Evolutionary conservation across 2,113 vertebrate genomes (phyloP), one percentile per base, ranked within the genome.

Genomic region (Chelonoidis abingdonii): DNA sequence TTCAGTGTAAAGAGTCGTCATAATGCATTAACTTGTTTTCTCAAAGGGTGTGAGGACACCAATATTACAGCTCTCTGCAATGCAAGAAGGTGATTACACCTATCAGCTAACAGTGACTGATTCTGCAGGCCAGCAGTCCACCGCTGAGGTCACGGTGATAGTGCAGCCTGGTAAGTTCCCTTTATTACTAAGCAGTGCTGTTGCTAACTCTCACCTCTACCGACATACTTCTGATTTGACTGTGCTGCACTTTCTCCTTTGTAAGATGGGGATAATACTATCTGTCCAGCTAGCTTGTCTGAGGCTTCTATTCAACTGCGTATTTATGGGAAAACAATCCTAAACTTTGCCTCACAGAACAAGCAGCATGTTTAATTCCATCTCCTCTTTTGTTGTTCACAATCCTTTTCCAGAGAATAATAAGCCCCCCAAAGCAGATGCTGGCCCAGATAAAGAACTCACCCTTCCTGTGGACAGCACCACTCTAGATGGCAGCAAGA

Each of bases 71-170:
- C 98, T 99, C 80, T 99, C 99, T 12, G 99, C 99, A 11, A 98
- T 99, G 99, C 99, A 99, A 95, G 99, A 99, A 97, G 99, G 99
- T 62, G 99, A 99, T 97, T 99, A 99, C 94, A 99, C 99, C 72
- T 99, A 99, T 96, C 98, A 99, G 97, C 99, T 99, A 41, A 99
- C 99, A 2, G 99, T 99, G 94, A 99, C 99, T 0, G 99, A 99
- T 98, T 99, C 99, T 0, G 97, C 98, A 52, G 99, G 99, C 89
- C 99, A 99, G 96, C 99, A 99, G 95, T 98, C 99, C 96, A 99
- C 99, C 0, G 98, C 99, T 31, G 98, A 99, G 88, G 99, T 99
- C 98, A 99, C 99, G 0, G 99, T 99, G 79, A 99, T 99, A 56
- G 99, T 99, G 80, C 99, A 99, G 95, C 99, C 99, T 97, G 99